These are phyloP conservation scores for Thunnus thynnus DNA, from an alignment of 2,113 vertebrate genomes.

Conservation along the genomic window DNA sequence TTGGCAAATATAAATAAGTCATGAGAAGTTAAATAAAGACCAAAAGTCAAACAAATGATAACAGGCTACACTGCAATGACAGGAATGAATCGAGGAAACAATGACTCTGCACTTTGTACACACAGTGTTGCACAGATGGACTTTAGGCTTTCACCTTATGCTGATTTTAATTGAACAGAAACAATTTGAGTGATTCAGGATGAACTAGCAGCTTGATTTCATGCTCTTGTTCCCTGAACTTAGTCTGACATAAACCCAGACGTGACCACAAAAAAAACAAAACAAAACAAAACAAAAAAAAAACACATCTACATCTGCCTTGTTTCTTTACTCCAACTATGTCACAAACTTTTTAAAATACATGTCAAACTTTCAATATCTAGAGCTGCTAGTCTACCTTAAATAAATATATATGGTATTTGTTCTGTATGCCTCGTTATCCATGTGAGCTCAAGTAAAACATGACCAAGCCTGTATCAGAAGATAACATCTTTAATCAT, in stretches of 20 bases:
- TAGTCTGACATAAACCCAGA: not conserved
- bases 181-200: not conserved
- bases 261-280: not conserved
- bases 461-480: not conserved
- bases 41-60: slow-evolving; percentile 38
- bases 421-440: not conserved
- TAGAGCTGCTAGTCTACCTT: not conserved
- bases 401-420: not conserved
- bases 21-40: slow-evolving; percentile 12
- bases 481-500: slow-evolving; percentile 7
- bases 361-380: not conserved
- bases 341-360: not conserved
- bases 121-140: not conserved
- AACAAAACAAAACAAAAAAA: not conserved
- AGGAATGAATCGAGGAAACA: slow-evolving; percentile 27
- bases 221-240: not conserved
- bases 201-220: not conserved
- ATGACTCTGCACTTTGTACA: slow-evolving; percentile 26
- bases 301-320: not conserved
- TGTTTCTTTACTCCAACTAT: not conserved
- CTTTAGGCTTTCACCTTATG: not conserved
- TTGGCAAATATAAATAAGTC: not conserved
- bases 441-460: not conserved
- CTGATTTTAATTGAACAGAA: not conserved
- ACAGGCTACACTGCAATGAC: not conserved